A percentile compares a stretch with the other conserved stretches of the same genome.
These are phyloP conservation scores for Limnephilus lunatus DNA, from an alignment of 2,888 invertebrate species.

Conservation along the genomic window DNA sequence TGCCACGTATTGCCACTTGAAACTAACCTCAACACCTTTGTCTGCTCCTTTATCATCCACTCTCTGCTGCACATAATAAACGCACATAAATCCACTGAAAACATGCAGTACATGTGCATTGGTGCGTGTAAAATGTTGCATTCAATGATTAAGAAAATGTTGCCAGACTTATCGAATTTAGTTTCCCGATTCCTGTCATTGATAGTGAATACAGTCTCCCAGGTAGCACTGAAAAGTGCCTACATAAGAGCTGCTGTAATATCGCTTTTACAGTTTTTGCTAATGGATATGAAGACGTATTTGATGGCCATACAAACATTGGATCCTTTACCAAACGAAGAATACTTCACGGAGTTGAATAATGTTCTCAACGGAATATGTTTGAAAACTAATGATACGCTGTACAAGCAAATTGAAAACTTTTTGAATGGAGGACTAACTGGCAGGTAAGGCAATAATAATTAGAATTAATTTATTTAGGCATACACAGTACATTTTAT, in stretches of 20 bases:
- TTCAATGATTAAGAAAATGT: slow-evolving; percentile 71
- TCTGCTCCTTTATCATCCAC: slow-evolving; percentile 78
- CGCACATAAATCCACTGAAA: slow-evolving; percentile 69
- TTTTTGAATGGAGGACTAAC: slow-evolving; percentile 74
- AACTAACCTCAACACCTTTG: slow-evolving; percentile 74
- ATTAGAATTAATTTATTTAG: background rate
- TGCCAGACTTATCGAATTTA: slow-evolving; percentile 72
- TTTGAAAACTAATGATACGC: slow-evolving; percentile 68
- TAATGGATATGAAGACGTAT: slow-evolving; percentile 74
- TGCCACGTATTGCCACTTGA: slow-evolving; percentile 73
- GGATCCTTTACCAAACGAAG: slow-evolving; percentile 75
- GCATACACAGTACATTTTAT: too few species aligned
- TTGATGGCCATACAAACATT: slow-evolving; percentile 74
- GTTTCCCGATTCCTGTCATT: slow-evolving; percentile 75
- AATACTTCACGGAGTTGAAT: slow-evolving; percentile 70
- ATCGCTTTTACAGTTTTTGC: slow-evolving; percentile 75
- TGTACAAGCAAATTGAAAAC: slow-evolving; percentile 73
- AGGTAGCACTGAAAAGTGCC: slow-evolving; percentile 69
- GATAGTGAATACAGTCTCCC: slow-evolving; percentile 75
- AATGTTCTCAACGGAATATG: slow-evolving; percentile 67
- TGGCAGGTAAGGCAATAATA: slow-evolving; percentile 60
- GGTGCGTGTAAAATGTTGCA: slow-evolving; percentile 72
- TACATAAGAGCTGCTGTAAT: slow-evolving; percentile 70
- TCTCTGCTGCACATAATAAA: slow-evolving; percentile 77
- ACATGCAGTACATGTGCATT: slow-evolving; percentile 69